Evolutionary conservation across 1,140 invertebrate genomes (phyloP), one percentile per base, ranked within the genome.

Genomic region (Apis cerana): DNA sequence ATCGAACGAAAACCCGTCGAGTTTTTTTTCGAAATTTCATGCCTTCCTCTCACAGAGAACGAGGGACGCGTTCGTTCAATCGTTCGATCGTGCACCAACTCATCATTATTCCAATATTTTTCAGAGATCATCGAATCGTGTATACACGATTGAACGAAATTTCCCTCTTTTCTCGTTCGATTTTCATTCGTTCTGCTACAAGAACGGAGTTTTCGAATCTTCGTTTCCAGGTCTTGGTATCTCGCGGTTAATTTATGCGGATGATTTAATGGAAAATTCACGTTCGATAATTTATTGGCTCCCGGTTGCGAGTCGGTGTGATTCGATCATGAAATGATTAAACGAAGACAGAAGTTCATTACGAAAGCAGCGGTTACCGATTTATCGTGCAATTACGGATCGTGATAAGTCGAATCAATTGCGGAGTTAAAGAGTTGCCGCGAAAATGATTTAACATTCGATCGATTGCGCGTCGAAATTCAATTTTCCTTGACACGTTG

Each of bases 181-280:
- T 76, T 76, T 76, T 65, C 23, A 65, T 54, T 65, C 4, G 10
- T 1, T 23, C 33, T n/a, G 12, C 19, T 54, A 76, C 61, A 56
- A 65, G 59, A 79, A 43, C 9, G 17, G 43, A 19, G 21, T 17
- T 62, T 12, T 15, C 48, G 27, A n/a, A 33, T 33, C n/a, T n/a
- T 61, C 50, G 33, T n/a, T 79, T 23, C 3, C 13, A 48, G n/a
- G 33, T 21, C 23, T 62, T 54, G 33, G 33, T 62, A 59, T 67
- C 48, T 78, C 76, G 71, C 50, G 23, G 33, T 65, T 74, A 74
- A 74, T 80, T 80, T 74, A 72, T 65, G 69, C 61, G 17, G 50
- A 64, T 80, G 72, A 80, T 74, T 80, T 74, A 74, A 74, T 80
- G 69, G 69, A 74, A 64, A 74, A 74, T 80, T 80, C 77, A 64